phyloP scores from a whole-genome alignment of 2,113 vertebrate species.

The Pungitius pungitius region DNA sequence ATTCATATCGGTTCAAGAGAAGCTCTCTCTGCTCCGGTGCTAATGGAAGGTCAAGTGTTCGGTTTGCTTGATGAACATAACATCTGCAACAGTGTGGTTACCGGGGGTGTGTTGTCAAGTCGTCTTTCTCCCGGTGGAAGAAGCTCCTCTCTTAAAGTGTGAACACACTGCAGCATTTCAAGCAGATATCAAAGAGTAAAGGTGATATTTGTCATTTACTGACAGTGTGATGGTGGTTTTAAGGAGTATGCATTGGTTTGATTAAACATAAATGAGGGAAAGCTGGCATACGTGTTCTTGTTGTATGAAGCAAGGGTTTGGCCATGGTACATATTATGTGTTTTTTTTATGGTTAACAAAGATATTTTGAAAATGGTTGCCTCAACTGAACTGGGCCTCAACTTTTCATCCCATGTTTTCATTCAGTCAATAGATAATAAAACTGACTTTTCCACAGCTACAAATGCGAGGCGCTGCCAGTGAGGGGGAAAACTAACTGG shows the following conservation, averaged over 20 bases:
- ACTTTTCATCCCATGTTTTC: constrained; percentile 14
- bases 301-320: neutral
- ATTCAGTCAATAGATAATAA: neutral
- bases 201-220: neutral
- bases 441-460: neutral
- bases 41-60: neutral
- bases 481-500: neutral
- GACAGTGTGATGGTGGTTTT: neutral
- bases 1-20: neutral
- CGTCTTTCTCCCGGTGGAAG: neutral
- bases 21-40: neutral
- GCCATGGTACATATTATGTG: neutral
- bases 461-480: constrained; percentile 8
- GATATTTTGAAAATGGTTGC: too few relatives aligned
- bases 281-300: neutral
- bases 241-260: neutral
- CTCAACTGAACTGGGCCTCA: too few relatives aligned
- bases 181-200: too few relatives aligned
- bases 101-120: neutral
- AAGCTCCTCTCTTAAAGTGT: neutral
- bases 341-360: too few relatives aligned
- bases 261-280: neutral
- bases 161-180: neutral
- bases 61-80: neutral
- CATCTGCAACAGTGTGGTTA: neutral